These are phyloP conservation scores for Peromyscus nudipes DNA, from an alignment of 2,797 vertebrate species.

Conservation along the genomic window DNA sequence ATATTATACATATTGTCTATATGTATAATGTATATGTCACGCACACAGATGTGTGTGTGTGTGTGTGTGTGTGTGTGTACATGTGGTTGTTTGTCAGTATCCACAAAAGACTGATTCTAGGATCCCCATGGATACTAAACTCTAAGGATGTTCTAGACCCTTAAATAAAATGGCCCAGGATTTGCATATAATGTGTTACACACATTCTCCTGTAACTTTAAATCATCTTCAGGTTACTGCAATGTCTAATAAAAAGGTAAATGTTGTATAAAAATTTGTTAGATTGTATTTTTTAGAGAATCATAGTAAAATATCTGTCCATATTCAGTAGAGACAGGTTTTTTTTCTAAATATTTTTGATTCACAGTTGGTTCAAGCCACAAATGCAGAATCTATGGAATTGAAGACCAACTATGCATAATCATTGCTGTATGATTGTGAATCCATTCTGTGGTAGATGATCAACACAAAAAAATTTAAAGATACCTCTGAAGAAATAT, in stretches of 20 bases:
- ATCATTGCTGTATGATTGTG: neutral
- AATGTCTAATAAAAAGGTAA: neutral
- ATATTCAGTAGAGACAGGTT: neutral
- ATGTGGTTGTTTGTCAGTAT: neutral
- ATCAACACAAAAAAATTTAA: slow-evolving; percentile 26
- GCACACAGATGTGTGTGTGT: neutral
- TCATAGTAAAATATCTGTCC: neutral
- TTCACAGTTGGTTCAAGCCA: neutral
- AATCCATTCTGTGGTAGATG: neutral
- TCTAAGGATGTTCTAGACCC: neutral
- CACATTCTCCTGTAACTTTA: neutral
- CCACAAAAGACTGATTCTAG: neutral
- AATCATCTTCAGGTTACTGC: neutral
- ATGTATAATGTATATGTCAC: too few species aligned
- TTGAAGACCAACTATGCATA: neutral
- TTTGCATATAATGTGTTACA: neutral
- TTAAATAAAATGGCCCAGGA: neutral
- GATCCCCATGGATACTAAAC: neutral
- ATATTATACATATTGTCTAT: neutral
- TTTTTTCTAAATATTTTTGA: neutral
- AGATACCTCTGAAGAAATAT: slow-evolving; percentile 1
- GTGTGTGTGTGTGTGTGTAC: neutral
- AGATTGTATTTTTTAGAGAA: neutral
- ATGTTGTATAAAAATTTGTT: neutral
- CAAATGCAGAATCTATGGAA: neutral